These are phyloP conservation scores for Scaptodrosophila lebanonensis DNA, from an alignment of 1,140 invertebrate species.

Conservation along the genomic window DNA sequence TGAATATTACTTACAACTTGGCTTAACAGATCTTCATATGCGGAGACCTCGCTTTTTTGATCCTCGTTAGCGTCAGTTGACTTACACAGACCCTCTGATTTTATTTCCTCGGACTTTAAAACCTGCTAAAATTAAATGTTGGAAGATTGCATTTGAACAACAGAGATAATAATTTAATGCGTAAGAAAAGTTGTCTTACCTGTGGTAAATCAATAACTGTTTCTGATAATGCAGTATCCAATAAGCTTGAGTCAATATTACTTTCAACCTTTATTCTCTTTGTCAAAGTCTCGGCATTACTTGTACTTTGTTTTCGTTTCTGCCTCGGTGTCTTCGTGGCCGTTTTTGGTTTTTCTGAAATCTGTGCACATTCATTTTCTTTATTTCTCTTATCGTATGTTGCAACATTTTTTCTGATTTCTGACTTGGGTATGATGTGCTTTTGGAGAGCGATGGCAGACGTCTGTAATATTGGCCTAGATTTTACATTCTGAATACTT, in stretches of 20 bases:
- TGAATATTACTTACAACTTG: background rate
- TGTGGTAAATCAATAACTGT: constrained; percentile 15
- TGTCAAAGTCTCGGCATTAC: background rate
- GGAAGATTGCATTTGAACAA: too few species aligned
- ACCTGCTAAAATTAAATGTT: constrained; percentile 9
- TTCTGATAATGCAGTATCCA: constrained; percentile 14
- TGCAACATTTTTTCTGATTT: too few species aligned
- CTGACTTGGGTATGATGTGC: too few species aligned
- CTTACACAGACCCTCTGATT: constrained; percentile 20
- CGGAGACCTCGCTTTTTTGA: background rate
- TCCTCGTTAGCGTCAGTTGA: constrained; percentile 8
- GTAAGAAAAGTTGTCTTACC: background rate
- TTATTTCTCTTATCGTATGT: too few species aligned
- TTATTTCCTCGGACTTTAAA: background rate
- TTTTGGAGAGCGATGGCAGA: too few species aligned
- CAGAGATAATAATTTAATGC: background rate
- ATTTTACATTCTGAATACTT: too few species aligned
- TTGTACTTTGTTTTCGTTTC: background rate
- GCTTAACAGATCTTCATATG: background rate
- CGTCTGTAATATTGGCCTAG: too few species aligned
- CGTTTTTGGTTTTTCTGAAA: too few species aligned
- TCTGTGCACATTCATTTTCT: too few species aligned
- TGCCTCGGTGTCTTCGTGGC: too few species aligned
- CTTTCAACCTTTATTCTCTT: constrained; percentile 3
- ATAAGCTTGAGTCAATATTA: background rate